These are phyloP conservation scores for Falco cherrug DNA, from an alignment of 2,797 vertebrate species.

Conservation along the genomic window DNA sequence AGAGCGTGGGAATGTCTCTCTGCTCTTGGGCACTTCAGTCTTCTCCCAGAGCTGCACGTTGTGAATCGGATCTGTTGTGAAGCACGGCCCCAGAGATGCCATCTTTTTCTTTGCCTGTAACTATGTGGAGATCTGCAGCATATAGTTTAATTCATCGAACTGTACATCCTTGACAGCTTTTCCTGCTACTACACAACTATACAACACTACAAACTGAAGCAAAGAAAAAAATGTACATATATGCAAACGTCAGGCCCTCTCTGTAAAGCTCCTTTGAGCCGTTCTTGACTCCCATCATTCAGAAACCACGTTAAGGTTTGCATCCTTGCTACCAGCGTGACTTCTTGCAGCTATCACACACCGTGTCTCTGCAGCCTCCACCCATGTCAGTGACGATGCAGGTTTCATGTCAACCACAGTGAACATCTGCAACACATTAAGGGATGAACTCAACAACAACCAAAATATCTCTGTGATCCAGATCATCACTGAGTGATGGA, in stretches of 20 bases:
- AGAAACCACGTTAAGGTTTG: background rate
- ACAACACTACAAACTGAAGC: background rate
- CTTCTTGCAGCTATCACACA: background rate
- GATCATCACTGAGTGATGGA: background rate
- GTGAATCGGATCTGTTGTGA: background rate
- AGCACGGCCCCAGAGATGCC: background rate
- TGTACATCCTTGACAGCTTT: background rate
- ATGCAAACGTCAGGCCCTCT: background rate
- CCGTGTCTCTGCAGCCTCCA: background rate
- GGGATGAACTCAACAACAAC: background rate
- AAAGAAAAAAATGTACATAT: background rate
- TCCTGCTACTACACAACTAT: background rate
- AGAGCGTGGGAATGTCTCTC: background rate
- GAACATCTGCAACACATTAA: background rate
- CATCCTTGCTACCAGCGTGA: background rate
- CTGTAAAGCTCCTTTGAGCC: background rate
- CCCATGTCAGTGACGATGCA: accelerated
- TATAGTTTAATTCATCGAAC: background rate
- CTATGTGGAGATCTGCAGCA: background rate
- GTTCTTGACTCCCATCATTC: background rate
- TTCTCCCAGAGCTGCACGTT: background rate
- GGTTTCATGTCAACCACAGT: background rate
- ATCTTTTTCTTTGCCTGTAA: background rate
- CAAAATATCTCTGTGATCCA: background rate
- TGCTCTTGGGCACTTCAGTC: background rate